Conservation (phyloP, 2,113 vertebrate species). For the Tyto alba region DNA sequence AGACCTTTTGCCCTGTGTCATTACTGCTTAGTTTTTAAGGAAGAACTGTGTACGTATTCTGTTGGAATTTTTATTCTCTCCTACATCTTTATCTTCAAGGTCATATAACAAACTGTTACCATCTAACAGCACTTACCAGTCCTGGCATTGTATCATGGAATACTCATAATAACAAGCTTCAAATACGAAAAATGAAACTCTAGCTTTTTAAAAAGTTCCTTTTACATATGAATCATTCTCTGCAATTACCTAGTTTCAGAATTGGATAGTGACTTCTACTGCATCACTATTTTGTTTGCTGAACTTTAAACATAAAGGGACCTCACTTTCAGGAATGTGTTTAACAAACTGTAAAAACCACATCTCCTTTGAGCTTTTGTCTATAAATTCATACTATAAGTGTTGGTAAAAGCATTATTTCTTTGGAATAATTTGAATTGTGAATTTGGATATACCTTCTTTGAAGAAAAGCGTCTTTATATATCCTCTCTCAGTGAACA, state of each 20-base stretch:
- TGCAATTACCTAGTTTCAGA: background rate
- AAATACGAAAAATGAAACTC: background rate
- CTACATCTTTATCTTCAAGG: background rate
- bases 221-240: background rate
- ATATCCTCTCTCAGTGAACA: background rate
- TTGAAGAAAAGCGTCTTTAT: background rate
- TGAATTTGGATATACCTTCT: background rate
- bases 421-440: background rate
- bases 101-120: background rate
- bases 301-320: background rate
- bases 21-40: background rate
- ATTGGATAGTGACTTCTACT: background rate
- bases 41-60: background rate
- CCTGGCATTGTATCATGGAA: background rate
- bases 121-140: background rate
- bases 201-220: background rate
- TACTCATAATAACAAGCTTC: background rate
- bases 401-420: background rate
- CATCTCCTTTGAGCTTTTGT: background rate
- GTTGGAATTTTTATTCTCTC: background rate
- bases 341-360: background rate
- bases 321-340: background rate
- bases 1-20: background rate
- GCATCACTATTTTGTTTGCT: background rate
- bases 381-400: background rate